Evolutionary conservation across 1,140 invertebrate species (phyloP), one percentile per base, ranked within the genome.

Genomic region (Aporrectodea caliginosa): DNA sequence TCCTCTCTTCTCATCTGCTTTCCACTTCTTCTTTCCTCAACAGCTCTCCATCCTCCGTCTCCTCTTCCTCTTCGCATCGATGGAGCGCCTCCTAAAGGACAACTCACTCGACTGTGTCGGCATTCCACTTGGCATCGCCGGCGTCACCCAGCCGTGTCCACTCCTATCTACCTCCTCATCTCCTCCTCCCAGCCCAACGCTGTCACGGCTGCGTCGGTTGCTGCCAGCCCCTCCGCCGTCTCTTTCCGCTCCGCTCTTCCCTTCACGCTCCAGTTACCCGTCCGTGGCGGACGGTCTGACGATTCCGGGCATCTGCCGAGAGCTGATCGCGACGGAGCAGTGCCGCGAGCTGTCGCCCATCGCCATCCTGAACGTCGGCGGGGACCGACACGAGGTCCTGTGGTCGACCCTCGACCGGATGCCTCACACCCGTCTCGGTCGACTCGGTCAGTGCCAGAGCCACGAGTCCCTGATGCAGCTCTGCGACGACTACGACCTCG

Each of bases 401-500:
- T 98, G 97, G 97, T 91, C 94, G 75, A 98, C 97, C 1, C 90
- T 98, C 82, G 96, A 98, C 87, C 91, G 96, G 76, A 91, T 98
- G 84, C 97, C 97, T 0, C 96, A 98, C 89, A 98, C 96, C 29
- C 90, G 97, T 34, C 91, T 98, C 33, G 96, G 97, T 71, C 92
- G 95, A 73, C 90, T 98, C 77, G 91, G 94, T 33, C 94, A 96
- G 87, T 96, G 95, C 90, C 97, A 95, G 88, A 97, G 95, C 88
- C 96, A 98, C 90, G 96, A 98, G 86, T 92, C 94, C 81, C 95
- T 98, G 86, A 93, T 94, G 84, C 95, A 98, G 89, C 91, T 98
- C 76, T 98, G 97, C 90, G 97, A 99, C 89, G 97, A 98, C 89
- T 98, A 98, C 89, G 96, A 94, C 71, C 91, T 98, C 72, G 92